A percentile compares a stretch with the other conserved stretches of the same genome.
Conservation (phyloP, 2,888 invertebrate genomes). For the Unio delphinus region DNA sequence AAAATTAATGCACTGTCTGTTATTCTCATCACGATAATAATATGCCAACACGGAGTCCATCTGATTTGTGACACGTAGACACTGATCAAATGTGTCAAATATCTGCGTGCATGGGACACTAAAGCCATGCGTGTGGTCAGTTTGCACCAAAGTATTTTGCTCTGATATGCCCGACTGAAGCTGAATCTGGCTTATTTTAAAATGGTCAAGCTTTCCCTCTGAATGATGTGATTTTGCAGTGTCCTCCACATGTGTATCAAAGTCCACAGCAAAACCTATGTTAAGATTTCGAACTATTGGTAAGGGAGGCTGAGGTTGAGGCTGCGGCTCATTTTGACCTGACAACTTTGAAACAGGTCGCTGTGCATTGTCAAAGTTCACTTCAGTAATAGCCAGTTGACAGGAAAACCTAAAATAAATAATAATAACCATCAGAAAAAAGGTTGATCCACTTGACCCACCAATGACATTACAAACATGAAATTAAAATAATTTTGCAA, state of each 20-base stretch:
- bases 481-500: too few species aligned
- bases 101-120: not conserved
- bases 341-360: slow-evolving; percentile 10
- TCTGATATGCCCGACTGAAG: not conserved
- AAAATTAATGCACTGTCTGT: slow-evolving; percentile 33
- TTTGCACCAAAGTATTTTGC: slow-evolving; percentile 4
- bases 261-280: slow-evolving; percentile 61
- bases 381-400: slow-evolving; percentile 80
- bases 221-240: slow-evolving; percentile 1
- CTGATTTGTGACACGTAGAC: slow-evolving; percentile 55
- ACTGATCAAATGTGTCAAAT: slow-evolving; percentile 63
- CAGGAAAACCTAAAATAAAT: slow-evolving; percentile 74
- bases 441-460: too few species aligned
- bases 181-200: slow-evolving; percentile 21
- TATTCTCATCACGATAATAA: slow-evolving; percentile 54
- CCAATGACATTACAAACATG: too few species aligned
- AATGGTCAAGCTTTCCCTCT: slow-evolving; percentile 23
- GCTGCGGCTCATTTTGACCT: not conserved
- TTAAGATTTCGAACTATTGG: slow-evolving; percentile 65
- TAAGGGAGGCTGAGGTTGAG: slow-evolving; percentile 11
- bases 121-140: slow-evolving; percentile 2
- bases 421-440: not conserved
- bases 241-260: slow-evolving; percentile 31
- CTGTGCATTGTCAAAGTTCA: slow-evolving; percentile 58
- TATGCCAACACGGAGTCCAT: slow-evolving; percentile 62